Evolutionary conservation across 2,888 invertebrate species (phyloP).

Genomic region (Stenodera caucasica): DNA sequence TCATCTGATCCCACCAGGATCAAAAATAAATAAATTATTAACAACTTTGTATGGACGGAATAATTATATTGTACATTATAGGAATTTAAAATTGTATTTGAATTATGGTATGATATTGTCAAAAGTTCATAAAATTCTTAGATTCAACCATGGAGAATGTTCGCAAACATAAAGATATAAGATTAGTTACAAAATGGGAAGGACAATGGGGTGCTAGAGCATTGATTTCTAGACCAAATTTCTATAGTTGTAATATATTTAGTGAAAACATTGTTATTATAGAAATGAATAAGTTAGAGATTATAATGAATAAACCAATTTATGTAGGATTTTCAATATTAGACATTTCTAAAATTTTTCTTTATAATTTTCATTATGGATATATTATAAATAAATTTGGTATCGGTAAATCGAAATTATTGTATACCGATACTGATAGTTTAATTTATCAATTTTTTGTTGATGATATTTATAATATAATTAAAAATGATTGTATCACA

Average conservation of each 20-base stretch:
- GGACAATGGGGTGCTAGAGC: slow-evolving; percentile 24
- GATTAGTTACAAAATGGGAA: not conserved
- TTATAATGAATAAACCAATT: slow-evolving; percentile 34
- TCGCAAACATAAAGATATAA: slow-evolving; percentile 42
- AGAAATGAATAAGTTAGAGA: slow-evolving; percentile 17
- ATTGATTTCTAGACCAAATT: not conserved
- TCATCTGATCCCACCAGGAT: slow-evolving; percentile 9
- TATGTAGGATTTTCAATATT: slow-evolving; percentile 37
- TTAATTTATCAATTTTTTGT: slow-evolving; percentile 24
- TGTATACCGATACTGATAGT: slow-evolving; percentile 28
- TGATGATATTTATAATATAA: slow-evolving; percentile 20
- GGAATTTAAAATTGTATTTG: slow-evolving; percentile 34
- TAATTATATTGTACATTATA: slow-evolving; percentile 34
- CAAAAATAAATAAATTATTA: slow-evolving; percentile 19
- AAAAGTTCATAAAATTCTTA: slow-evolving; percentile 26
- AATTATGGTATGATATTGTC: slow-evolving; percentile 25
- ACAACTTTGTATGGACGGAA: slow-evolving; percentile 27
- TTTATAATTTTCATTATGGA: slow-evolving; percentile 1
- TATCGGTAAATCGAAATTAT: slow-evolving; percentile 16
- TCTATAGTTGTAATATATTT: not conserved
- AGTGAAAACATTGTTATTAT: not conserved
- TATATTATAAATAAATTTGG: not conserved
- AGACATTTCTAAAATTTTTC: slow-evolving; percentile 45
- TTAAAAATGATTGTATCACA: slow-evolving; percentile 15
- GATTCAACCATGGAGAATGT: slow-evolving; percentile 48